Base-by-base conservation (phyloP, 2,797 vertebrate genomes). In the Lutra lutra region DNA sequence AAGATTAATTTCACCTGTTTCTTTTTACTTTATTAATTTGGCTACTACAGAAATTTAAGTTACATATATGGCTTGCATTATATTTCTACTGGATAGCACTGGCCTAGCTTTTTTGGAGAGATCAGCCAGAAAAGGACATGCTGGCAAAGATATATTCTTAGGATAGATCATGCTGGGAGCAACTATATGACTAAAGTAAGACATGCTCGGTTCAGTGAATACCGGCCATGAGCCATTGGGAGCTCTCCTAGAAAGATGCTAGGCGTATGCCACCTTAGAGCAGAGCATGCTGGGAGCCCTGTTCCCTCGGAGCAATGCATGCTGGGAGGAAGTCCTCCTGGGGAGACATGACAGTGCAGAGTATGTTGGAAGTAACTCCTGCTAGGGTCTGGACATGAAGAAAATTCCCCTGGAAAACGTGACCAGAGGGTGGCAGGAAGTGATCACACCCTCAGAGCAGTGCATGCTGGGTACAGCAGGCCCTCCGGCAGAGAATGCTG, bases 1-100 rank as follows among this genome's bases (percentile, higher is more conserved):
- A 43, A 95, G 86, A 23, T 89, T 46, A 68, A 91, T 58, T 82
- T 54, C 5, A 58, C 5, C 21, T 79, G 3, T 93, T 75, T 78
- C 60, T 77, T 78, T 84, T 92, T 38, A 85, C 13, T 78, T 96
- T 94, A 94, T 46, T 40, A 90, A 66, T 8, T 46, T 77, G 40
- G 75, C 56, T 80, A n/a, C 91, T 73, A 38, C 35, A 84, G 56
- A 82, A 79, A 40, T 93, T 82, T n/a, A 29, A 92, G 82, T 93
- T 40, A 82, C 7, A 3, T 60, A 60, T 17, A 21, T 70, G 77
- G 54, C 40, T 87, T 21, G 3, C 18, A 82, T 62, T 94, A 5
- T 72, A 43, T 93, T 83, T 95, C 78, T 66, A 51, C 8, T 62
- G 62, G 38, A 86, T 3, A 13, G 77, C 21, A 40, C 58, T 10